Evolutionary conservation across 2,797 vertebrate species (phyloP), one percentile per base, ranked within the genome.

Genomic region (Triplophysa bombifrons): DNA sequence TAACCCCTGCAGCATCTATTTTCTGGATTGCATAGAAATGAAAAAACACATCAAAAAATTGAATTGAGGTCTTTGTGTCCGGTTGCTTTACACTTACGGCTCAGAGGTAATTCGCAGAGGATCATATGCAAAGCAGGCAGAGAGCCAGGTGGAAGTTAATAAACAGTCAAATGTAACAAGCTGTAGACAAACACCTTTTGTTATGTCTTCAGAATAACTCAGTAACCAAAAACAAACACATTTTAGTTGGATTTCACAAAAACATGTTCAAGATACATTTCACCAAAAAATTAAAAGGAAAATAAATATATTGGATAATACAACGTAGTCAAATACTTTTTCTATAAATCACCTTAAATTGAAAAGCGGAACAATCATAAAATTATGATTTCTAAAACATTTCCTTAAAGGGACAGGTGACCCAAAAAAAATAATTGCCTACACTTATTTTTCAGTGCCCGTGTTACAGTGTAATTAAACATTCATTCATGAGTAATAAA

Each of bases 101-200:
- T 51, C 10, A 12, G 25, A 69, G 75, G 80, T 71, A 38, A 44
- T 38, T 48, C 10, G 7, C 60, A 44, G 51, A 41, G 63, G 44
- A 72, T 34, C 68, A 48, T 58, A 76, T 81, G 74, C 80, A 81
- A 76, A 76, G 17, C 48, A 72, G 58, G 50, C 44, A 44, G n/a
- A 48, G 63, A 56, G 60, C 56, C 68, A 65, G 67, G 16, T 48
- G 67, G 50, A 80, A 77, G 66, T 77, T 70, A 77, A 77, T 70
- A 77, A 77, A 77, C 75, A 61, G 66, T 61, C 55, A 77, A 68
- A 61, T 60, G 66, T 22, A 50, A 25, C 55, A 50, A 1, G 3
- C 46, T 50, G 41, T 53, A 50, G 22, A 69, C 75, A 77, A 69
- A 60, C n/a, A 8, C 41, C 41, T 77, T 76, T 60, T 44, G 46